Evolutionary conservation across 2,888 invertebrate species (phyloP), one percentile per base, ranked within the genome.

Genomic region (Meliscaeva auricollis): DNA sequence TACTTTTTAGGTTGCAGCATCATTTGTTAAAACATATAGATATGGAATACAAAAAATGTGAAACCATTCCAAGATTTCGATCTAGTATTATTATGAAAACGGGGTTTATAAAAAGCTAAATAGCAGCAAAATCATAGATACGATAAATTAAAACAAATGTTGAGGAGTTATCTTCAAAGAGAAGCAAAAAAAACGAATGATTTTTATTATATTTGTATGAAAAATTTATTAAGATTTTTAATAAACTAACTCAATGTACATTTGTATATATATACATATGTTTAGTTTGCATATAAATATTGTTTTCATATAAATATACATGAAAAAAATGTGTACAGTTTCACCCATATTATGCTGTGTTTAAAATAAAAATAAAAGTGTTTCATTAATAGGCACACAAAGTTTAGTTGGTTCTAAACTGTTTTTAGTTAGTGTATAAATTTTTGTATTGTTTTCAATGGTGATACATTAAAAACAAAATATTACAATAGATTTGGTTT

Each of bases 211-310:
- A 66, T 66, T 66, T 66, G 30, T 66, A 66, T 66, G 50, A 66
- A 64, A 44, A 64, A 38, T 50, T 50, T 35, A 50, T 35, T 50
- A 50, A 66, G 22, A 50, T 66, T 66, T 66, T 66, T 35, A 50
- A 50, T 64, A 66, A 48, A 66, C 48, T 26, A 48, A 50, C 35
- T 48, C 66, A n/a, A 66, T 66, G 48, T 66, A 66, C 66, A 66
- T 66, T 66, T 66, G 66, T 66, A 66, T 66, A 66, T 66, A 66
- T 66, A 50, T 66, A 66, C 50, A 50, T 66, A 66, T 66, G 50
- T 66, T 50, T 50, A 66, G 32, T 22, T 22, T 32, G 3, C 35
- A 50, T 35, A 20, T 1, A 50, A 20, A 50, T 50, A n/a, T 66
- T 35, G 17, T 38, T 58, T 38, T 58, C 2, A 13, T 30, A 0